phyloP scores from a whole-genome alignment of 1,140 invertebrate genomes.

The Drosophila pseudoobscura region DNA sequence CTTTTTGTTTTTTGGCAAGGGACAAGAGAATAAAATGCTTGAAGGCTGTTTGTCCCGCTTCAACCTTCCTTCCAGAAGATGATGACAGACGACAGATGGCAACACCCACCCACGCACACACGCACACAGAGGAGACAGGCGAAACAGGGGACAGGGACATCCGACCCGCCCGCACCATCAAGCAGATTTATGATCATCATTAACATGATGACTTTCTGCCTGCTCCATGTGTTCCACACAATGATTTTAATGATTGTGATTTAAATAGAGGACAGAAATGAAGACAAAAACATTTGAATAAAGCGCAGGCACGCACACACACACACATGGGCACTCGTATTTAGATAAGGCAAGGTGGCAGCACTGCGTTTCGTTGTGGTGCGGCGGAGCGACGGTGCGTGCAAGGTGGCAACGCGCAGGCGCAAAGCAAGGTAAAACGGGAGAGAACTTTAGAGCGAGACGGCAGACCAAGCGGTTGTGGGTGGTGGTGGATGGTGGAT shows the following conservation, averaged over 20 bases:
- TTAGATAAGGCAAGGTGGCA: neutral
- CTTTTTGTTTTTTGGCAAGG: slow-evolving; percentile 17
- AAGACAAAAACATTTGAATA: slow-evolving; percentile 44
- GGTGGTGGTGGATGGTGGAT: slow-evolving; percentile 40
- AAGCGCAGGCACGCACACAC: slow-evolving; percentile 35
- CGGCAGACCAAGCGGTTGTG: slow-evolving; percentile 28
- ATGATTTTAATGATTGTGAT: slow-evolving; percentile 48
- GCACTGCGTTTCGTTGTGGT: slow-evolving; percentile 23
- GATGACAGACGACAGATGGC: slow-evolving; percentile 32
- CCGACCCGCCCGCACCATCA: slow-evolving; percentile 7
- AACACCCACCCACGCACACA: slow-evolving; percentile 18
- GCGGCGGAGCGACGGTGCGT: slow-evolving; percentile 60
- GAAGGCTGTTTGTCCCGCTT: slow-evolving; percentile 33
- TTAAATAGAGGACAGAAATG: slow-evolving; percentile 44
- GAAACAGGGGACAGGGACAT: neutral
- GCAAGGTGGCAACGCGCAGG: slow-evolving; percentile 57
- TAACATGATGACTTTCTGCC: slow-evolving; percentile 55
- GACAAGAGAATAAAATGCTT: slow-evolving; percentile 6
- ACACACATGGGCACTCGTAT: slow-evolving; percentile 12
- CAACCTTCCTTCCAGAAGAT: slow-evolving; percentile 33
- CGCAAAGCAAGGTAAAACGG: slow-evolving; percentile 34
- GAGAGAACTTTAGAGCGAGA: slow-evolving; percentile 35
- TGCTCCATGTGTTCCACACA: slow-evolving; percentile 46
- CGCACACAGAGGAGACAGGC: slow-evolving; percentile 3
- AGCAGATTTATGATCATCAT: slow-evolving; percentile 55